These are phyloP conservation scores for Listrodromus nycthemerus DNA, from an alignment of 2,888 invertebrate species.

Conservation along the genomic window DNA sequence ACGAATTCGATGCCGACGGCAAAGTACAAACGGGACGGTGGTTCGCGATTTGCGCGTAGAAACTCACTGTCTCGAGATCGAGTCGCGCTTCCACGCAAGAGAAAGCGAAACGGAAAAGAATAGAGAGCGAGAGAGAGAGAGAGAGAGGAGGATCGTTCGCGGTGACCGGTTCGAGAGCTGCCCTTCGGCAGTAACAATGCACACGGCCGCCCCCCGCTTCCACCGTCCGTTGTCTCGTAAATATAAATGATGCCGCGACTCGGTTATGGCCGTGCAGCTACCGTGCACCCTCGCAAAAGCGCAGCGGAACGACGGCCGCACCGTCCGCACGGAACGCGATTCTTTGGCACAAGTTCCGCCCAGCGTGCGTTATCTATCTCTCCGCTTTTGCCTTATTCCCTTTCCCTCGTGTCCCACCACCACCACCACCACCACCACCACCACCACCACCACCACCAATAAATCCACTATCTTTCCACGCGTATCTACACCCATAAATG, in stretches of 20 bases:
- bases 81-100: constrained; percentile 44
- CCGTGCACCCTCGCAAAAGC: constrained; percentile 75
- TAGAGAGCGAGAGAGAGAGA: too few relatives aligned
- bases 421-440: constrained; percentile 59
- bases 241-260: constrained; percentile 84
- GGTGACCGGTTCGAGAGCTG: constrained; percentile 57
- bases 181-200: constrained; percentile 71
- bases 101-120: constrained; percentile 59
- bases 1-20: constrained; percentile 74
- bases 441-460: constrained; percentile 59
- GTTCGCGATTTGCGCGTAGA: constrained; percentile 52
- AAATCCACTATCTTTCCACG: constrained; percentile 60
- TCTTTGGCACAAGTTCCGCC: constrained; percentile 64
- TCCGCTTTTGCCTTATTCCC: constrained; percentile 38
- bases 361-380: constrained; percentile 67
- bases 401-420: constrained; percentile 49
- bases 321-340: constrained; percentile 37
- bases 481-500: constrained; percentile 46
- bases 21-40: constrained; percentile 61
- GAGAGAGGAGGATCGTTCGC: constrained; percentile 34
- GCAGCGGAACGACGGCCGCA: constrained; percentile 60
- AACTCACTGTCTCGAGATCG: constrained; percentile 20
- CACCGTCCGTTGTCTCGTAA: constrained; percentile 80
- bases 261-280: constrained; percentile 81
- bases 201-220: constrained; percentile 61